Base-by-base conservation (phyloP, 2,888 invertebrate genomes). In the Yponomeuta cagnagella region DNA sequence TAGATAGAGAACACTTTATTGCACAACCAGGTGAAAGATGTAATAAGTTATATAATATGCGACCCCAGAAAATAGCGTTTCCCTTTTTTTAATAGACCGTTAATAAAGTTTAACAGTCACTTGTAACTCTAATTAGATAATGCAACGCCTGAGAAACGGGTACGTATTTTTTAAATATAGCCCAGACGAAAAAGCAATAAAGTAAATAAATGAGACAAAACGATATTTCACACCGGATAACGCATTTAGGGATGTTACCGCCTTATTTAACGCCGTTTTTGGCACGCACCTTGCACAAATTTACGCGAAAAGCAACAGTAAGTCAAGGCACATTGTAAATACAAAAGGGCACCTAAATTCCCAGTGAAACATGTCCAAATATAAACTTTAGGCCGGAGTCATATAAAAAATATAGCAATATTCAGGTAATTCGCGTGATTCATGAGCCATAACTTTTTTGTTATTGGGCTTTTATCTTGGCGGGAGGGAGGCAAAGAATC, bases 391-490 rank as follows among this genome's bases (percentile, higher is more conserved):
- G 70, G 72, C 72, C 71, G 70, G 15, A 63, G 72, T 65, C 30
- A 69, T 52, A 68, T 71, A 68, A 79, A 82, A 83, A 82, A 80
- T 80, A 82, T 79, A 77, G 84, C 82, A 82, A 83, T 83, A 81
- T 82, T 83, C 81, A 76, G 82, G 86, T 85, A 80, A 85, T 85
- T 85, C 77, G 72, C 77, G 77, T 85, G 87, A 86, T 84, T 84
- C 79, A 86, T 85, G 78, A 78, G 75, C 87, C 85, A 86, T 86
- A 86, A 85, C 77, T 70, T 75, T 71, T 71, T 71, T 80, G 81
- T 82, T 86, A 86, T 86, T 85, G 82, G 81, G 82, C 80, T 81
- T 82, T 73, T 72, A 70, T 71, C 71, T 72, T 71, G 71, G 70
- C 71, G 70, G 70, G 68, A 71, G 70, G 66, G 70, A 72, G 65